Evolutionary conservation across 2,888 invertebrate species (phyloP).

Genomic region (Ferdinandea cuprea): DNA sequence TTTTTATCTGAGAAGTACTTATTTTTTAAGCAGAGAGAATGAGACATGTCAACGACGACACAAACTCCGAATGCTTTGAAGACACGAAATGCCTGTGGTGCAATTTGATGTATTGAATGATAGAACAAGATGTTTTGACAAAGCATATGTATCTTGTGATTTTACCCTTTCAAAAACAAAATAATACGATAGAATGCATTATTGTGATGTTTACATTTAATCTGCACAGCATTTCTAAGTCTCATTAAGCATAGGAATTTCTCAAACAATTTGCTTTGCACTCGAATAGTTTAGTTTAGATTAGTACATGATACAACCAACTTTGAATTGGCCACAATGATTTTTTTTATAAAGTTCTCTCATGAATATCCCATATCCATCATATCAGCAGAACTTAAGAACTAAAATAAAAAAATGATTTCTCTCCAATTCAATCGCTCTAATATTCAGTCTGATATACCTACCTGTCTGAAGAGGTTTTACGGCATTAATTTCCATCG

Average conservation of each 20-base stretch:
- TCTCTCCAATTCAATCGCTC: slow-evolving; percentile 24
- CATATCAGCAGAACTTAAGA: too few species aligned
- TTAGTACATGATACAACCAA: too few species aligned
- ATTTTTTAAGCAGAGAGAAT: slow-evolving; percentile 17
- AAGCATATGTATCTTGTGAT: slow-evolving; percentile 36
- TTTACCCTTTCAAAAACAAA: slow-evolving; percentile 44
- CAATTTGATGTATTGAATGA: slow-evolving; percentile 38
- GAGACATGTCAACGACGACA: slow-evolving; percentile 39
- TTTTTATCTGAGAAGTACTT: slow-evolving; percentile 20
- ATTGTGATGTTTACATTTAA: too few species aligned
- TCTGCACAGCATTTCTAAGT: too few species aligned
- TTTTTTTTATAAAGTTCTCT: too few species aligned
- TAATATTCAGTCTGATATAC: slow-evolving; percentile 31
- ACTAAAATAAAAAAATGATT: too few species aligned
- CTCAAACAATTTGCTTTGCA: too few species aligned
- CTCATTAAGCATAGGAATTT: too few species aligned
- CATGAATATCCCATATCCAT: too few species aligned
- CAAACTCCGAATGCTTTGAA: slow-evolving; percentile 12
- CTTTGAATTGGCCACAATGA: too few species aligned
- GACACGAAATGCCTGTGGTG: slow-evolving; percentile 55
- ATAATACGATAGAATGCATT: too few species aligned
- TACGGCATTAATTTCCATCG: slow-evolving; percentile 45
- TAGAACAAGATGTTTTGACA: slow-evolving; percentile 52
- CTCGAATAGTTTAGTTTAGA: too few species aligned
- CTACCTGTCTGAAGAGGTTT: slow-evolving; percentile 33